Evolutionary conservation across 2,888 invertebrate genomes (phyloP), one percentile per base, ranked within the genome.

Genomic region (Pheosia gnoma): DNA sequence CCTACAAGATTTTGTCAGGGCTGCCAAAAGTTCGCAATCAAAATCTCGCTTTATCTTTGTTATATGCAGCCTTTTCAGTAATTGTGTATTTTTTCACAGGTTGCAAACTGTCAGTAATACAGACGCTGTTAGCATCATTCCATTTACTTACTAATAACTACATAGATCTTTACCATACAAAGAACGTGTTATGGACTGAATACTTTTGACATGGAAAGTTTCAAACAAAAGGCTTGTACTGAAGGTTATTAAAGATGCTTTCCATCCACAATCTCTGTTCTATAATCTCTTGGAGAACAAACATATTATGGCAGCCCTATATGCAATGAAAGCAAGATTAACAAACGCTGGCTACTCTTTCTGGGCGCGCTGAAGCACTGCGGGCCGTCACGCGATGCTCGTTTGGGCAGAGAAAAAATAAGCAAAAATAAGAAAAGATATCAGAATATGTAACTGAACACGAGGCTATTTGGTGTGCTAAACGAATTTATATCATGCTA

Each of bases 271-370:
- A 47, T 47, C 47, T 25, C 25, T 25, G 25, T 25, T 25, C 25
- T 25, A 25, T 25, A 47, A 47, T n/a, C 47, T 47, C 47, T n/a
- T n/a, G 47, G n/a, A 11, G 47, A n/a, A 47, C 47, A 47, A 47
- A 47, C 47, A 47, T 47, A 47, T 11, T 39, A 55, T 39, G 13
- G 10, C 55, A 55, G 13, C 55, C 55, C 55, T 55, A 39, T 55
- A 55, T 55, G 55, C 39, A 88, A 88, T 87, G 86, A 86, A 88
- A 85, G 84, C 80, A 85, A 89, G 88, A 90, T 89, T 89, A 90
- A 88, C 90, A 89, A 91, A 91, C 83, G 85, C 83, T 78, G 85
- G 88, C 85, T 84, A 89, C 88, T 89, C 86, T 85, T 88, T 87
- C 85, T 85, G 78, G 84, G 79, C 73, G 71, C 67, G 67, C 73